These are phyloP conservation scores for Macaria liturata DNA, from an alignment of 2,888 invertebrate genomes.

Conservation along the genomic window DNA sequence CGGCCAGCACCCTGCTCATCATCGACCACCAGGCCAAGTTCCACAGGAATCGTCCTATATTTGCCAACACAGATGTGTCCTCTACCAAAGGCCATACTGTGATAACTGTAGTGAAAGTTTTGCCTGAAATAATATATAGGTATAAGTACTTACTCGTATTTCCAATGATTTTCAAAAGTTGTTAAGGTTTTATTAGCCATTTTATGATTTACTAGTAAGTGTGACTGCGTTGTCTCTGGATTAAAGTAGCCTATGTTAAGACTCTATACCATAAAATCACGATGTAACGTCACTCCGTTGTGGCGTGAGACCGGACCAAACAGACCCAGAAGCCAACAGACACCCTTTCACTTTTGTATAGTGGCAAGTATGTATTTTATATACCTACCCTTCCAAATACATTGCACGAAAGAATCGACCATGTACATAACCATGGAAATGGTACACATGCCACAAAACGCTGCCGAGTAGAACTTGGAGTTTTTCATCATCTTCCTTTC, in stretches of 20 bases:
- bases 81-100: constrained; percentile 23
- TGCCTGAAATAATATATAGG: constrained; percentile 4
- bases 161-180: too few species aligned
- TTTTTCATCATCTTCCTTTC: constrained; percentile 53
- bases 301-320: too few species aligned
- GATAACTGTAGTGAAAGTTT: constrained; percentile 21
- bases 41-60: constrained; percentile 1
- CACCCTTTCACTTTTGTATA: too few species aligned
- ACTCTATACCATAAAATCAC: too few species aligned
- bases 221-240: too few species aligned
- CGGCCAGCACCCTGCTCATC: constrained; percentile 10
- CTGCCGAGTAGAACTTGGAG: constrained; percentile 36
- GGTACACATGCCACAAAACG: constrained; percentile 32
- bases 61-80: constrained; percentile 12
- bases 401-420: constrained; percentile 36
- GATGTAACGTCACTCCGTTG: too few species aligned
- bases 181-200: too few species aligned
- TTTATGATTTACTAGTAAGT: too few species aligned
- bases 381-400: constrained; percentile 35
- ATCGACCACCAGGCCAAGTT: constrained; percentile 23
- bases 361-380: too few species aligned
- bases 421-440: constrained; percentile 40
- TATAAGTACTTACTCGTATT: too few species aligned
- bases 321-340: too few species aligned
- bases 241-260: too few species aligned